Evolutionary conservation across 2,888 invertebrate genomes (phyloP).

Genomic region (Caenorhabditis macrosperma): DNA sequence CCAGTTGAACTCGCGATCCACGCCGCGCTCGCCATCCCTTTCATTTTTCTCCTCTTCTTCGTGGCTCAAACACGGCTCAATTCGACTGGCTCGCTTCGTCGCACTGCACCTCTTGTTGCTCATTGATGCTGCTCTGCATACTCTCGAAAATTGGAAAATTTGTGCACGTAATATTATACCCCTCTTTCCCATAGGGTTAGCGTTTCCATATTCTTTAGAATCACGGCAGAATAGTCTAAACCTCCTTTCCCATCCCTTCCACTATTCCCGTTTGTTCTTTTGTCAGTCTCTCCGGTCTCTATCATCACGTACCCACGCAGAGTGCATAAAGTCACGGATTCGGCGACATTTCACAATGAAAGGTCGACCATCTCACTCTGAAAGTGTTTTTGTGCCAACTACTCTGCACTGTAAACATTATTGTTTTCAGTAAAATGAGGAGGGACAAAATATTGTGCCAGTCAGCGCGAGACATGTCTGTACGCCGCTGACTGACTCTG

Average conservation of each 20-base stretch:
- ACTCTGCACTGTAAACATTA: conserved; percentile 3
- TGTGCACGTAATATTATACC: no score
- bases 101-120: background rate
- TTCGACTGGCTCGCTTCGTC: background rate
- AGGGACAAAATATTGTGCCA: background rate
- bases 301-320: background rate
- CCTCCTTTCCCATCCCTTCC: no score
- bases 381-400: conserved; percentile 18
- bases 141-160: no score
- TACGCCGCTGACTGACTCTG: background rate
- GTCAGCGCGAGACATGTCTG: background rate
- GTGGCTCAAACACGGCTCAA: conserved; percentile 23
- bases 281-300: no score
- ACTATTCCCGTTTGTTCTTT: no score
- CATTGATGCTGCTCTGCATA: background rate
- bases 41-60: background rate
- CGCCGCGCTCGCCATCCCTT: conserved; percentile 1
- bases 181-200: no score
- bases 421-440: conserved; percentile 8
- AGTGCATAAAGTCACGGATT: no score
- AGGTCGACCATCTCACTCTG: no score
- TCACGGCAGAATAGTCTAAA: no score
- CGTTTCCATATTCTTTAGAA: no score
- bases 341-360: no score
- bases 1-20: conserved; percentile 19